These are phyloP conservation scores for Stictocephala bisonia DNA, from an alignment of 2,888 invertebrate species.

Conservation along the genomic window DNA sequence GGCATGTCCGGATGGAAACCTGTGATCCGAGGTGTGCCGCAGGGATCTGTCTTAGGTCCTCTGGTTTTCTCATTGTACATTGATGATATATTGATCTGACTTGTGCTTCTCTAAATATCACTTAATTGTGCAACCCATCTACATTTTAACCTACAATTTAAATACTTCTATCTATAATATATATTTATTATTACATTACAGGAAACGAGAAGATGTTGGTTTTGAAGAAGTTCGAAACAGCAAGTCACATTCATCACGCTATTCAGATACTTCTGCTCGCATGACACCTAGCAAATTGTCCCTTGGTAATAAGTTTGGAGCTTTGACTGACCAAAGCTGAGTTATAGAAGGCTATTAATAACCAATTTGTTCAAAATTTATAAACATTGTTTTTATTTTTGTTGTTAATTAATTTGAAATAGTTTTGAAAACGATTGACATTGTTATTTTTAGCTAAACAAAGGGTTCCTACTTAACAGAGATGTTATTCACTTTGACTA, in stretches of 20 bases:
- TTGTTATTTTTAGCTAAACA: too few relatives aligned
- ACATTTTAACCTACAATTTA: too few relatives aligned
- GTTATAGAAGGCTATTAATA: constrained; percentile 49
- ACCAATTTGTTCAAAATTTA: constrained; percentile 29
- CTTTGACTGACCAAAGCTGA: constrained; percentile 70
- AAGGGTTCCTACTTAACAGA: too few relatives aligned
- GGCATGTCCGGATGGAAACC: too few relatives aligned
- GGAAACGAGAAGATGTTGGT: constrained; percentile 68
- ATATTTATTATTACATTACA: constrained; percentile 59
- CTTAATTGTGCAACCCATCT: too few relatives aligned
- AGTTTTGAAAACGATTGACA: neutral
- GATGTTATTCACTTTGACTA: too few relatives aligned
- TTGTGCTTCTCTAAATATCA: too few relatives aligned
- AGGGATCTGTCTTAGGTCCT: too few relatives aligned
- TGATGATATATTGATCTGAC: too few relatives aligned
- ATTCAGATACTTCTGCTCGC: constrained; percentile 48
- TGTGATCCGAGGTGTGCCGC: too few relatives aligned
- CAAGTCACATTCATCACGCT: constrained; percentile 65
- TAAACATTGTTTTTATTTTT: neutral
- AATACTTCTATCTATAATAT: too few relatives aligned
- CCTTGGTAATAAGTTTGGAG: constrained; percentile 74
- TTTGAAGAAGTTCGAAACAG: constrained; percentile 72
- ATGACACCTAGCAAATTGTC: constrained; percentile 64
- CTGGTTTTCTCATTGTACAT: too few relatives aligned
- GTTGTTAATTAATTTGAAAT: neutral